Conservation (phyloP, 2,888 invertebrate species). For the Tipula confusa region DNA sequence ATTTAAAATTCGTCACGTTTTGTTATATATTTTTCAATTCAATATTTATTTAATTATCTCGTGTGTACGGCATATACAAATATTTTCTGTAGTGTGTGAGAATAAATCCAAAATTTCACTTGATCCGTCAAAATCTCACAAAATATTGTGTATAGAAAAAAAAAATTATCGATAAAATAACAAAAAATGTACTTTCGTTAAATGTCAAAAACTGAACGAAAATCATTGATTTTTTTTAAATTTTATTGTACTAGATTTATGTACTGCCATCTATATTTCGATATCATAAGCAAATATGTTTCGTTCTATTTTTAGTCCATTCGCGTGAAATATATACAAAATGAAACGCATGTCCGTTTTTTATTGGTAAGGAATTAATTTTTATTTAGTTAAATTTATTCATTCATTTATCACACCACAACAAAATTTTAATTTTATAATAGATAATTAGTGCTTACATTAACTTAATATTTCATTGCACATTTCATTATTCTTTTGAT, state of each 20-base stretch:
- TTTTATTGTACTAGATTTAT: not conserved
- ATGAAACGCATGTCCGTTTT: not conserved
- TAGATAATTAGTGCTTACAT: not conserved
- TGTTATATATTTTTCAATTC: not conserved
- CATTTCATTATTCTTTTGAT: slow-evolving; percentile 74
- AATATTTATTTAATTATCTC: not conserved
- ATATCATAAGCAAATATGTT: not conserved
- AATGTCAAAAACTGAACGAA: not conserved
- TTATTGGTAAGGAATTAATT: not conserved
- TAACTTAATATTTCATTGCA: slow-evolving; percentile 53
- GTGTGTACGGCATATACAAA: not conserved
- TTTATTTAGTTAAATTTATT: not conserved
- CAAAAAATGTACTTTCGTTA: not conserved
- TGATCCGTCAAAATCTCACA: not conserved
- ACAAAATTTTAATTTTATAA: not conserved
- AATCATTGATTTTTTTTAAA: not conserved
- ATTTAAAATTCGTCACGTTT: not conserved
- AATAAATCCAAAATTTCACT: not conserved
- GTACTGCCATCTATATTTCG: not conserved
- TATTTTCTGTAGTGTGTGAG: not conserved
- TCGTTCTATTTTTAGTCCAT: not conserved
- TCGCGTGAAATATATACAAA: not conserved
- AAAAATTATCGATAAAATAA: not conserved
- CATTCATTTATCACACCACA: not conserved
- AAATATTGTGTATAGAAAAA: not conserved